Conservation (phyloP, 1,140 invertebrate species). For the Dreissena rostriformis region DNA sequence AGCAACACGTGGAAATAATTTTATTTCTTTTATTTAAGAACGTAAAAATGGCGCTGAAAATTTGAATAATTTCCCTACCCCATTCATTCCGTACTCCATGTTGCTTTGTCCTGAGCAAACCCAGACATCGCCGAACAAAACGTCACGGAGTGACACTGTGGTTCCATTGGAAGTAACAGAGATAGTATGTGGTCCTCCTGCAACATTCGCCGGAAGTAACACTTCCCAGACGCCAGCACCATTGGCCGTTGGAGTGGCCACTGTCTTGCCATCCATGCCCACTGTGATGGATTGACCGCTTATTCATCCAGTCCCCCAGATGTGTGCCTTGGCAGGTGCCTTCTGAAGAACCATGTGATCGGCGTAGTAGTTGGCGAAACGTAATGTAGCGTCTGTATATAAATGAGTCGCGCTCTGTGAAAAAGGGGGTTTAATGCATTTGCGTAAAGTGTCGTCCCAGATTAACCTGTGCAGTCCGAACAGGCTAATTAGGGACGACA, state of each 20-base stretch:
- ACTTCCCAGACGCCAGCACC: background rate
- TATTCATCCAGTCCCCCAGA: conserved; percentile 69
- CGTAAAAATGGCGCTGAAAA: no score
- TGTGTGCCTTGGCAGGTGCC: conserved; percentile 56
- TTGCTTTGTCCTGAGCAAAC: conserved; percentile 77
- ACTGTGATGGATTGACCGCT: conserved; percentile 34
- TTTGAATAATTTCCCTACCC: background rate
- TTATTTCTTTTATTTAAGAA: no score
- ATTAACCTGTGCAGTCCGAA: no score
- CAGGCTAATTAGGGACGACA: no score
- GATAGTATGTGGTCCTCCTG: background rate
- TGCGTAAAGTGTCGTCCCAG: no score
- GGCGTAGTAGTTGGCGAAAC: conserved; percentile 64
- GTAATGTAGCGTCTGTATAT: background rate
- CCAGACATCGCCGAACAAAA: conserved; percentile 78
- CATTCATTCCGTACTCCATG: conserved; percentile 64
- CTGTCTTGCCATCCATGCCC: conserved; percentile 22
- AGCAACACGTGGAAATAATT: no score
- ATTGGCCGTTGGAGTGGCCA: background rate
- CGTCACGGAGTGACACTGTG: conserved; percentile 52
- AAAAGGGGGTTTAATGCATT: no score
- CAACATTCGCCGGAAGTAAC: background rate
- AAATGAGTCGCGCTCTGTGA: no score
- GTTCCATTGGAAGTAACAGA: background rate
- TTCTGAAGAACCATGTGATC: conserved; percentile 71